phyloP scores from a whole-genome alignment of 2,888 invertebrate genomes.

The Protodeltote pygarga region DNA sequence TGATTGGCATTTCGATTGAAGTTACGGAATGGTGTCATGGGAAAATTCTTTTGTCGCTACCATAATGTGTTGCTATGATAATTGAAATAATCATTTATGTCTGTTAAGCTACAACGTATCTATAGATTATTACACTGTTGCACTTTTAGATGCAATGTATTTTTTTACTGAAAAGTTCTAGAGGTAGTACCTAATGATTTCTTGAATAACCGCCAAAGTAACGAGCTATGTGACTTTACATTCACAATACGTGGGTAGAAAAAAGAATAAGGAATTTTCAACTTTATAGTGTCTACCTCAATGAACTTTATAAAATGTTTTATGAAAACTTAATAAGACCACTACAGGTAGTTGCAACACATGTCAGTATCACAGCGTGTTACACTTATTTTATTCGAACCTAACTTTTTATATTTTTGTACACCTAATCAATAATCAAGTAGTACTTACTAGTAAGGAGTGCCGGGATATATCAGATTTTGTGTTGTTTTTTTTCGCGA shows the following conservation, averaged over 20 bases:
- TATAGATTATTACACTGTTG: too few relatives aligned
- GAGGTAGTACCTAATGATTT: constrained; percentile 61
- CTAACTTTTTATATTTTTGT: too few relatives aligned
- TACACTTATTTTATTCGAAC: too few relatives aligned
- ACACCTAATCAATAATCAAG: too few relatives aligned
- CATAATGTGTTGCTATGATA: constrained; percentile 10
- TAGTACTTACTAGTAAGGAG: too few relatives aligned
- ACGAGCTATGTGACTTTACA: constrained; percentile 60
- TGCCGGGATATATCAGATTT: too few relatives aligned
- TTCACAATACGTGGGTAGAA: constrained; percentile 67
- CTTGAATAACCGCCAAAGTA: constrained; percentile 74
- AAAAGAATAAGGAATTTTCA: constrained; percentile 50
- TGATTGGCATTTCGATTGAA: constrained; percentile 55
- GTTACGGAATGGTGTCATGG: constrained; percentile 27
- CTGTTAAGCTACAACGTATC: too few relatives aligned
- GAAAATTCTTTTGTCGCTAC: constrained; percentile 22
- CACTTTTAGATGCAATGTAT: constrained; percentile 31
- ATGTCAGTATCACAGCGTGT: too few relatives aligned
- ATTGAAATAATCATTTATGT: constrained; percentile 3
- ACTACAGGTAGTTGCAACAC: too few relatives aligned
- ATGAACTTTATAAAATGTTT: too few relatives aligned
- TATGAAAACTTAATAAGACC: too few relatives aligned
- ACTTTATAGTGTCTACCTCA: constrained; percentile 21
- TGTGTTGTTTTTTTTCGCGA: too few relatives aligned
- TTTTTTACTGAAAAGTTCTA: constrained; percentile 36